phyloP scores from a whole-genome alignment of 2,113 vertebrate species.

The Atrichornis clamosus region DNA sequence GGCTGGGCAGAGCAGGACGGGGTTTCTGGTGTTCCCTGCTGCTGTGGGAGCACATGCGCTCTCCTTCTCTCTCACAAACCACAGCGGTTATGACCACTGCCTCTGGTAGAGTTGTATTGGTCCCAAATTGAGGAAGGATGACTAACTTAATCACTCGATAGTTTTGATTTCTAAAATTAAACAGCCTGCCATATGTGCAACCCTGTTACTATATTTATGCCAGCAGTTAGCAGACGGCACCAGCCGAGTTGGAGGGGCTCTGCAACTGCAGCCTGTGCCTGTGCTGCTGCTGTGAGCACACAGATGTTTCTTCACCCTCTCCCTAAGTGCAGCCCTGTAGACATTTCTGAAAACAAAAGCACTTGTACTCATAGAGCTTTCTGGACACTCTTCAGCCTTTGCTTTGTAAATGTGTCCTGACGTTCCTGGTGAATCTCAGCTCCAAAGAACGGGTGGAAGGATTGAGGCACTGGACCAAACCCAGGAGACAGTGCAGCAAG shows the following conservation, averaged over 20 bases:
- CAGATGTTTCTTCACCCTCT: constrained; percentile 5
- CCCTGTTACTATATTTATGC: constrained; percentile 43
- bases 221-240: constrained; percentile 33
- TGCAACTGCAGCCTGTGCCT: not conserved
- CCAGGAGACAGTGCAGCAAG: not conserved
- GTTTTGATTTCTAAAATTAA: constrained; percentile 73
- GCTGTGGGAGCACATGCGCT: accelerated
- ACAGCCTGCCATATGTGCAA: constrained; percentile 58
- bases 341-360: not conserved
- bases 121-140: constrained; percentile 65
- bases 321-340: not conserved
- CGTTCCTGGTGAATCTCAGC: not conserved
- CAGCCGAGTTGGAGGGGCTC: not conserved
- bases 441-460: not conserved
- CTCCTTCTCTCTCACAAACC: constrained; percentile 5
- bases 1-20: not conserved
- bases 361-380: not conserved
- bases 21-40: not conserved
- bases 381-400: not conserved
- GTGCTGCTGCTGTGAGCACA: not conserved
- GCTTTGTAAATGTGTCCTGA: not conserved
- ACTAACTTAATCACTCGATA: constrained; percentile 55
- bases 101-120: constrained; percentile 51
- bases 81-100: constrained; percentile 43
- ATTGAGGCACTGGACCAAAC: not conserved